Evolutionary conservation across 1,140 invertebrate species (phyloP), one percentile per base, ranked within the genome.

Genomic region (Archegozetes longisetosus): DNA sequence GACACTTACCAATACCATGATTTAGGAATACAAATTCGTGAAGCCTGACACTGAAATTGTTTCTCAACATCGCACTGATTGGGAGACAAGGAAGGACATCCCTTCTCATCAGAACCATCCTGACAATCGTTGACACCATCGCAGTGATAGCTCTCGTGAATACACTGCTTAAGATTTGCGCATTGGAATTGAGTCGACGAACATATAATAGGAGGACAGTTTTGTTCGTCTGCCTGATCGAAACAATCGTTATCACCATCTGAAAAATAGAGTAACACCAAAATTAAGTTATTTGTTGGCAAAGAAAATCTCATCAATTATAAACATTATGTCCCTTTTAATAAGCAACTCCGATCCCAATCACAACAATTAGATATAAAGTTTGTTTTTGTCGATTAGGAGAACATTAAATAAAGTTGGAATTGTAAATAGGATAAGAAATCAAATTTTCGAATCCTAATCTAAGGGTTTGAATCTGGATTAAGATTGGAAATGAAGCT

Each of bases 181-280:
- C 93, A 97, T 65, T 91, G 88, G 69, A 96, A 97, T 67, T 96
- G 89, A 53, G 81, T 83, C n/a, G 85, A 80, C 23, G 89, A 80
- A 72, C 94, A 98, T 1, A 85, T 87, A 0, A 95, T 84, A 0
- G 92, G 89, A 3, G 94, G 93, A 74, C 94, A 98, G 64, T 91
- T 86, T 68, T 88, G 81, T 73, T 98, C 95, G 72, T 98, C 95
- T 67, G 90, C 88, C 69, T 92, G 89, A 71, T 98, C 94, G 69
- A 94, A 94, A 71, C 94, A 98, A 71, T 98, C 93, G 69, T 95
- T 89, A 68, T 94, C 89, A 2, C 83, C 82, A 69, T 83, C 32
- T 40, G n/a, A n/a, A n/a, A n/a, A n/a, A n/a, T n/a, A n/a, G n/a
- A n/a, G n/a, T n/a, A n/a, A n/a, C n/a, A n/a, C n/a, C n/a, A n/a